phyloP scores from a whole-genome alignment of 2,888 invertebrate genomes.

The Hyalella azteca region DNA sequence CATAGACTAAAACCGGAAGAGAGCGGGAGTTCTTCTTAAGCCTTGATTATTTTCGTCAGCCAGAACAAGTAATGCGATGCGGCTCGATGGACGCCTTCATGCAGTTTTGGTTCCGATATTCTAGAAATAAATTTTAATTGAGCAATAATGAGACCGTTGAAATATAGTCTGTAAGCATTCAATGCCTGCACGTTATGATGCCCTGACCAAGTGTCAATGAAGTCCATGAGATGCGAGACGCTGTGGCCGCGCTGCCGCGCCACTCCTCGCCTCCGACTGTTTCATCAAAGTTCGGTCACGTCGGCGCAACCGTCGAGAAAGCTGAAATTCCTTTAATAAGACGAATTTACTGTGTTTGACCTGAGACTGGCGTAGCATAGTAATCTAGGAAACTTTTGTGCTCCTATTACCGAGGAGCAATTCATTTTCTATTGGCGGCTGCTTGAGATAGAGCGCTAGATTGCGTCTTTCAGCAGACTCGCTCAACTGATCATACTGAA shows the following conservation, averaged over 20 bases:
- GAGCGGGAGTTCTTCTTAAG: no score
- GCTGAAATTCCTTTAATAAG: slow-evolving; percentile 58
- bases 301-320: slow-evolving; percentile 46
- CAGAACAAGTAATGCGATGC: no score
- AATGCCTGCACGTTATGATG: background rate
- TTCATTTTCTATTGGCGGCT: slow-evolving; percentile 38
- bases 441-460: background rate
- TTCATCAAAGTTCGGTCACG: slow-evolving; percentile 42
- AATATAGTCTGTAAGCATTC: background rate
- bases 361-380: slow-evolving; percentile 48
- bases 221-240: no score
- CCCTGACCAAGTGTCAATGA: background rate
- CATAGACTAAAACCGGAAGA: no score
- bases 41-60: no score
- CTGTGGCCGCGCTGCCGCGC: background rate
- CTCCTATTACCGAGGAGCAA: slow-evolving; percentile 22
- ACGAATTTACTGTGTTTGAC: slow-evolving; percentile 58
- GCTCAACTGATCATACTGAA: slow-evolving; percentile 19
- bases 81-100: no score
- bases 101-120: no score
- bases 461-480: slow-evolving; percentile 18
- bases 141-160: no score
- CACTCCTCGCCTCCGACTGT: background rate
- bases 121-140: no score
- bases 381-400: slow-evolving; percentile 38